Base-by-base conservation (phyloP, 2,113 vertebrate species). In the Arothron firmamentum region DNA sequence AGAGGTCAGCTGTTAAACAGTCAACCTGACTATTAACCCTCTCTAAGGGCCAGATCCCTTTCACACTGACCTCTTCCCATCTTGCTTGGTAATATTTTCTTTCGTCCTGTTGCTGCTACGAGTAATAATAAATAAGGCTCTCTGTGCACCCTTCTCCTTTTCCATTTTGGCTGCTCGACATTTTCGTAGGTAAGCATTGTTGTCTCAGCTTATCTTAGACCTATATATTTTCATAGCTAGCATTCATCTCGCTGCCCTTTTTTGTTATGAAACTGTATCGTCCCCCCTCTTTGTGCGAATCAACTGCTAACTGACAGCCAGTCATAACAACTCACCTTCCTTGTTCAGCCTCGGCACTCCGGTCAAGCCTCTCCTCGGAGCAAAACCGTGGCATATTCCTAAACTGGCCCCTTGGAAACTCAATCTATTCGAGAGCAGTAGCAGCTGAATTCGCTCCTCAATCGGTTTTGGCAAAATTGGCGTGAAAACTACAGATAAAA, bases 301-400 rank as follows among this genome's bases (percentile, higher is more conserved):
- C 84, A 87, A 84, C 87, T 82, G 87, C 79, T 88, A 90, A 90
- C 88, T 89, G 88, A 90, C 90, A 91, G 82, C 77, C 82, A 90
- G 88, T 90, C 89, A 91, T 87, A 91, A 92, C 87, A 90, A 78
- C 74, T 86, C 82, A 74, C 81, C 80, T 85, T 77, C 58, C 53
- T 65, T 11, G 61, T 78, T 68, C 70, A 47, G 60, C 53, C 75
- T n/a, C 74, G 15, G 41, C 73, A 57, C 57, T 57, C 61, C 51
- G 13, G 63, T 65, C 74, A 28, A 47, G 45, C 68, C 64, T 59
- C 54, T 58, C 57, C 67, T 71, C 55, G 63, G 70, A 83, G 65
- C 82, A 69, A 54, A 70, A 71, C 75, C 59, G 20, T 78, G 69
- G 74, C 78, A 82, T 83, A 84, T 88, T 89, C 69, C 77, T 75